A percentile compares a stretch with the other conserved stretches of the same genome.
Conservation (phyloP, 2,113 vertebrate genomes). For the Nothobranchius kuhntae region DNA sequence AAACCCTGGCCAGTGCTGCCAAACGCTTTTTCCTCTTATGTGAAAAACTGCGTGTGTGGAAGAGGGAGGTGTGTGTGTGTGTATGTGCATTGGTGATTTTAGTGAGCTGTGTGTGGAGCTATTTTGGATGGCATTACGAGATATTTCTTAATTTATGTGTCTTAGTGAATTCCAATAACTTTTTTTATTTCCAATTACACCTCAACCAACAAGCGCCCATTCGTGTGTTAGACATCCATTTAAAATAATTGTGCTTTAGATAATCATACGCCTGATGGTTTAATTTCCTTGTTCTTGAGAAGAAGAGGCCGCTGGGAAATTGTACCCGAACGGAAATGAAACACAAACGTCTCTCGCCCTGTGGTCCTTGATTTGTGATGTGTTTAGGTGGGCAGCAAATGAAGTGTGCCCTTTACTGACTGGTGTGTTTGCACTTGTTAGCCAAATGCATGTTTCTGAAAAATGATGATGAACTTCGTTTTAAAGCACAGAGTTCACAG, state of each 20-base stretch:
- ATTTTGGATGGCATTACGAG: constrained; percentile 18
- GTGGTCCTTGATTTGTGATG: constrained; percentile 42
- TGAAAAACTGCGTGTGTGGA: constrained; percentile 8
- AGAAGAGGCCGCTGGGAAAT: constrained; percentile 43
- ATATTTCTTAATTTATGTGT: constrained; percentile 35
- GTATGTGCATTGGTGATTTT: constrained; percentile 2
- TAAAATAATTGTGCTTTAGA: constrained; percentile 49
- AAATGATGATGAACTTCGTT: constrained; percentile 4
- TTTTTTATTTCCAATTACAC: constrained; percentile 25
- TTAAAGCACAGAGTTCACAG: constrained; percentile 3
- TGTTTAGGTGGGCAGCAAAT: constrained; percentile 32
- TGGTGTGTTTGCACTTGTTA: constrained; percentile 12
- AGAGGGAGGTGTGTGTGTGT: not conserved
- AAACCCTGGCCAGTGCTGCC: constrained; percentile 1
- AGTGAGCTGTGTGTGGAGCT: constrained; percentile 2
- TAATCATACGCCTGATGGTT: constrained; percentile 52
- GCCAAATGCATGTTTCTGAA: constrained; percentile 6
- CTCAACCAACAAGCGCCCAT: constrained; percentile 19
- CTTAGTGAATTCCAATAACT: constrained; percentile 33
- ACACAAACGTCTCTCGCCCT: constrained; percentile 64
- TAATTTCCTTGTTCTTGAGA: constrained; percentile 62
- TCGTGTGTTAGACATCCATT: constrained; percentile 23
- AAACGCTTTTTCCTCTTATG: constrained; percentile 15
- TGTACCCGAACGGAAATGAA: constrained; percentile 66
- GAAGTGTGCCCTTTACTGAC: constrained; percentile 34